Conservation (phyloP, 2,888 invertebrate genomes). For the Amphipoea lucens region DNA sequence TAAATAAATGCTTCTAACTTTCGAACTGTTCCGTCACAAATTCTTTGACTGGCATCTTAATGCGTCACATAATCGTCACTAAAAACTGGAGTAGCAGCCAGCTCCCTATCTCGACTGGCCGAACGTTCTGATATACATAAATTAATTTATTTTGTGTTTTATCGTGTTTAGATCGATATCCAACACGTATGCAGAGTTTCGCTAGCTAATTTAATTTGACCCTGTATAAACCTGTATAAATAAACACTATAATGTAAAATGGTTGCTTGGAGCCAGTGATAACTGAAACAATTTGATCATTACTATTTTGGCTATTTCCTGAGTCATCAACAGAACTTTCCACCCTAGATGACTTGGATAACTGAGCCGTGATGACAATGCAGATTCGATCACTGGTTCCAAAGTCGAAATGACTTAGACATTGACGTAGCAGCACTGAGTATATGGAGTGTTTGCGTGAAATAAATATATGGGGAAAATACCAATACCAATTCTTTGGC, state of each 20-base stretch:
- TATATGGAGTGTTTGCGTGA: neutral
- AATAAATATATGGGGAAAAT: neutral
- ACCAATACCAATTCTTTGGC: conserved; percentile 21
- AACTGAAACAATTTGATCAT: conserved; percentile 2
- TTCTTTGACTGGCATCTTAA: no score
- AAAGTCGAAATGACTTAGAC: neutral
- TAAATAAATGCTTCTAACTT: no score
- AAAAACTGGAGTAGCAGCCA: no score
- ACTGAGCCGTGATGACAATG: neutral
- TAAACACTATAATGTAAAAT: neutral
- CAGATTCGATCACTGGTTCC: neutral
- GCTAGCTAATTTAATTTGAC: no score
- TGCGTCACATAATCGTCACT: no score
- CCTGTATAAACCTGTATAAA: no score
- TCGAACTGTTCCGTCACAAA: no score
- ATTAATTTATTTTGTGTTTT: no score
- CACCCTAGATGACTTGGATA: neutral
- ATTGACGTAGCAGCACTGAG: conserved; percentile 1
- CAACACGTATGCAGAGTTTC: no score
- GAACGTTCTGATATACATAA: no score
- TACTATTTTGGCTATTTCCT: neutral
- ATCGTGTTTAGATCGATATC: no score
- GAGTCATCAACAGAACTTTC: neutral
- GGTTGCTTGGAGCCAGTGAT: neutral
- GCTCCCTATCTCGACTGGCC: no score